These are phyloP conservation scores for Microtus obscurus DNA, from an alignment of 2,797 vertebrate species.

Conservation along the genomic window DNA sequence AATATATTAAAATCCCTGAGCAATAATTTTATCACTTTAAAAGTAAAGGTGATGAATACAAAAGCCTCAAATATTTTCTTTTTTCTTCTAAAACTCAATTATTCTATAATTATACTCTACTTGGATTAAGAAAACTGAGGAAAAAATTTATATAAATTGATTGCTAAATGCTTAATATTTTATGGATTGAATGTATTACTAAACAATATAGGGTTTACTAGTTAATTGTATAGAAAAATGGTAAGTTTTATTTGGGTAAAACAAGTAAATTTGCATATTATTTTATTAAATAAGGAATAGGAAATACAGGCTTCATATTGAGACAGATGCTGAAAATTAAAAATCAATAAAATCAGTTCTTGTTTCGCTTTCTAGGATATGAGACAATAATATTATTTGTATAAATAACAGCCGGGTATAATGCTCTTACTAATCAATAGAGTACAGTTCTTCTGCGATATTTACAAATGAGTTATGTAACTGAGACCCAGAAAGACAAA, in stretches of 20 bases:
- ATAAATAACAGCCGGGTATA: background rate
- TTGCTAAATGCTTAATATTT: background rate
- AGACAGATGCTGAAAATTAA: background rate
- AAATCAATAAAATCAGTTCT: background rate
- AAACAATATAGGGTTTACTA: background rate
- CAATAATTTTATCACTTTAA: background rate
- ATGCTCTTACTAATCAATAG: background rate
- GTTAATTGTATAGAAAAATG: background rate
- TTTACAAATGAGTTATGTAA: background rate
- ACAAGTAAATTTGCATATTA: background rate
- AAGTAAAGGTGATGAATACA: background rate
- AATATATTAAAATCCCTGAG: background rate
- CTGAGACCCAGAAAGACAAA: background rate
- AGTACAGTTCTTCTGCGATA: background rate
- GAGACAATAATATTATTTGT: background rate
- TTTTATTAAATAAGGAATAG: background rate
- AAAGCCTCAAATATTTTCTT: background rate
- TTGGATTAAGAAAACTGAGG: background rate
- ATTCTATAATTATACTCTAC: background rate
- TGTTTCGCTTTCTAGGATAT: background rate
- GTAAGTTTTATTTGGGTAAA: background rate
- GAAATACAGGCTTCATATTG: background rate
- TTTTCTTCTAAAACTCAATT: background rate
- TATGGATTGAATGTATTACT: background rate
- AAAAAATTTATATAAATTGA: background rate